Conservation (phyloP, 2,113 vertebrate species). For the Oncorhynchus clarkii region DNA sequence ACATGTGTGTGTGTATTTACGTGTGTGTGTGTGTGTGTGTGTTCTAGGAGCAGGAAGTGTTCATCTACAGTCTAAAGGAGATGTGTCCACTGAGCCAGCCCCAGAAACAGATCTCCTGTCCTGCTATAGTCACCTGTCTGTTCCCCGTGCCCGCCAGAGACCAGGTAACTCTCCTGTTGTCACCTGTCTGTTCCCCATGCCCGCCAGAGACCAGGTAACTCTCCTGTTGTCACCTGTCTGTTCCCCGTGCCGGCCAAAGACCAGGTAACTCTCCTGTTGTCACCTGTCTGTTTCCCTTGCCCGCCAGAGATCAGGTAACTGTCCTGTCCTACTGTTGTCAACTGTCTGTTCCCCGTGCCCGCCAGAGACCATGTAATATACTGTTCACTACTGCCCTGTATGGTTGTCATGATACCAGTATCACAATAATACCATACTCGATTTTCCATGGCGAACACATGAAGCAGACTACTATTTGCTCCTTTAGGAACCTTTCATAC, state of each 20-base stretch:
- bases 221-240: neutral
- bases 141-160: conserved; percentile 79
- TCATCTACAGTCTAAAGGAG: conserved; percentile 91
- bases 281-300: too few species aligned
- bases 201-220: neutral
- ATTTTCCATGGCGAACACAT: too few species aligned
- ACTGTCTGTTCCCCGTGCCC: too few species aligned
- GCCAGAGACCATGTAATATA: too few species aligned
- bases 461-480: too few species aligned
- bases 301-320: too few species aligned
- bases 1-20: too few species aligned
- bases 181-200: too few species aligned
- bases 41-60: conserved; percentile 91
- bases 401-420: neutral
- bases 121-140: conserved; percentile 88
- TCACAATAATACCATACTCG: neutral
- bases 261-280: too few species aligned
- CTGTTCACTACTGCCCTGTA: neutral
- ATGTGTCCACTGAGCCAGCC: conserved; percentile 92
- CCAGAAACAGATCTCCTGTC: conserved; percentile 83
- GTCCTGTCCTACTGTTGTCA: too few species aligned
- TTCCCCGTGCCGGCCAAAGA: too few species aligned
- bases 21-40: conserved; percentile 4
- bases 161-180: conserved; percentile 74
- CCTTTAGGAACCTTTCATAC: too few species aligned